Percentiles rank a stretch among this genome's conserved stretches.
Evolutionary conservation across 1,140 invertebrate genomes (phyloP).

Genomic region (Lepidostoma basale): DNA sequence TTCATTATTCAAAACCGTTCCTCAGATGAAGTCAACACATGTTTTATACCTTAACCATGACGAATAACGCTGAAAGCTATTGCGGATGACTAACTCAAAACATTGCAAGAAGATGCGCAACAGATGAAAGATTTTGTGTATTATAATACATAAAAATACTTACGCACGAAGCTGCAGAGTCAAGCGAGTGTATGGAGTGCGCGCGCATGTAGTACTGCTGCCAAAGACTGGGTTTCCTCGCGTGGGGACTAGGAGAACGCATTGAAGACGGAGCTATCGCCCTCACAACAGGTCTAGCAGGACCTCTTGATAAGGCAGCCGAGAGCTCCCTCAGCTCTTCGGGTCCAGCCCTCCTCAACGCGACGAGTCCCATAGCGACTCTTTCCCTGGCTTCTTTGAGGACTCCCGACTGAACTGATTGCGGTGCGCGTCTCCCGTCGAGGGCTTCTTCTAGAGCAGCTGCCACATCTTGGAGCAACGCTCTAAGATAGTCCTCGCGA

Average conservation of each 20-base stretch:
- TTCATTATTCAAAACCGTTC: too few relatives aligned
- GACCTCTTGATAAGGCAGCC: constrained; percentile 24
- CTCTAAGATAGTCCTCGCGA: constrained; percentile 37
- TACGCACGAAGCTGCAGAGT: constrained; percentile 27
- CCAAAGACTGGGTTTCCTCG: constrained; percentile 41
- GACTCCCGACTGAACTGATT: constrained; percentile 31
- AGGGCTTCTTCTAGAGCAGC: constrained; percentile 42
- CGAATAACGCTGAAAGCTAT: too few relatives aligned
- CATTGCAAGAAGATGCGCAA: too few relatives aligned
- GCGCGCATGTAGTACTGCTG: constrained; percentile 41
- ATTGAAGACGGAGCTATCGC: constrained; percentile 5
- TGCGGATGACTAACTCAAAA: too few relatives aligned
- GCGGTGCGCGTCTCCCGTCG: constrained; percentile 20
- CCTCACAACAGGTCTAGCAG: constrained; percentile 19
- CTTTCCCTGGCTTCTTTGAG: constrained; percentile 35
- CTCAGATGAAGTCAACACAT: too few relatives aligned
- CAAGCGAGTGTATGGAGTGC: constrained; percentile 32
- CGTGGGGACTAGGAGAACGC: constrained; percentile 30
- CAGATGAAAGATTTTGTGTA: too few relatives aligned
- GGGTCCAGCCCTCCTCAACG: constrained; percentile 36
- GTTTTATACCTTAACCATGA: too few relatives aligned
- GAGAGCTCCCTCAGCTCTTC: constrained; percentile 36
- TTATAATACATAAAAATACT: not conserved
- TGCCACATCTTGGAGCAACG: constrained; percentile 39
- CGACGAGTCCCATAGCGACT: constrained; percentile 38